These are phyloP conservation scores for Phymanthus crucifer DNA, from an alignment of 92 coral and sea anemone species.

Conservation along the genomic window DNA sequence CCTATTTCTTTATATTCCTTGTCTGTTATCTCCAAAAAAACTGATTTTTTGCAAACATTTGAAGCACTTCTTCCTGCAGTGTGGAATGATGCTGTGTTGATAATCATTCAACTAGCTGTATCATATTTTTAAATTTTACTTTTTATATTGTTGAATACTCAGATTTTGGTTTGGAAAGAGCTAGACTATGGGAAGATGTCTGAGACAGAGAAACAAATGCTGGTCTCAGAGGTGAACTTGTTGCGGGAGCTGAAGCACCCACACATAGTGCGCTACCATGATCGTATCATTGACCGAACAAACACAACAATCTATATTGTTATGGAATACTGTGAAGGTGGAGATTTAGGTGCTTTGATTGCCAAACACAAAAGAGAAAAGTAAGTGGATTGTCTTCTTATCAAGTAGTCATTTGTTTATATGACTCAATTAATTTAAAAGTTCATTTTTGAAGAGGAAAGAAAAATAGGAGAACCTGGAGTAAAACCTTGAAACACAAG, in stretches of 20 bases:
- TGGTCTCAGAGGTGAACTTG: slow-evolving; percentile 96
- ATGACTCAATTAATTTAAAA: too few species aligned
- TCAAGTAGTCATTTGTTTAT: too few species aligned
- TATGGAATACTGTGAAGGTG: slow-evolving; percentile 97
- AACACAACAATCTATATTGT: slow-evolving; percentile 91
- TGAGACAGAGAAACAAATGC: slow-evolving; percentile 92
- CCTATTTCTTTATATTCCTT: not conserved
- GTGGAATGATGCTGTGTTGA: not conserved
- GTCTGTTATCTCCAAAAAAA: not conserved
- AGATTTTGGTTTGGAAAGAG: slow-evolving; percentile 97
- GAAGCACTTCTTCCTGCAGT: too few species aligned
- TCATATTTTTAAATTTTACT: not conserved
- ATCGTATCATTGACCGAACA: slow-evolving; percentile 88
- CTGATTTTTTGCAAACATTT: too few species aligned
- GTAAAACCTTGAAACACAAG: too few species aligned
- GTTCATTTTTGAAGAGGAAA: too few species aligned
- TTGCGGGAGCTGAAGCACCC: slow-evolving; percentile 95
- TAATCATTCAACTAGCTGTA: not conserved
- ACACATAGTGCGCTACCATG: slow-evolving; percentile 91
- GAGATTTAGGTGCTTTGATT: slow-evolving; percentile 86
- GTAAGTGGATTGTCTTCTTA: slow-evolving; percentile 42
- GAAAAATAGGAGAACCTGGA: too few species aligned
- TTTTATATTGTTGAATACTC: not conserved
- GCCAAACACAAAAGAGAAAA: slow-evolving; percentile 84
- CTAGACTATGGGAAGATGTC: slow-evolving; percentile 97